phyloP scores from a whole-genome alignment of 2,113 vertebrate species.

The Mesoclemmys tuberculata region DNA sequence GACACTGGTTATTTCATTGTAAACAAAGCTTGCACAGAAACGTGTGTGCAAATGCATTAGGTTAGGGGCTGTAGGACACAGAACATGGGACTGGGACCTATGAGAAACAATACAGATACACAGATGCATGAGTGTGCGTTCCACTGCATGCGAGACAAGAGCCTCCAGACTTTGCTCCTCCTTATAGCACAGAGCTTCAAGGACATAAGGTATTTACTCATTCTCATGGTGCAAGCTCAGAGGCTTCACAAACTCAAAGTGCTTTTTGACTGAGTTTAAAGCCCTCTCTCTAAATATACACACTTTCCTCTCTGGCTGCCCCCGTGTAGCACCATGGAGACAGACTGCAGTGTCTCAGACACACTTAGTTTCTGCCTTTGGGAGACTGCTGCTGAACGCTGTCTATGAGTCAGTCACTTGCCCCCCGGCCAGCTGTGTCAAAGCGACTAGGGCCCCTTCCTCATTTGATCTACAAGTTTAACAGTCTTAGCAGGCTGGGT shows the following conservation, averaged over 20 bases:
- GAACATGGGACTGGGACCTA: accelerated
- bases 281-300: not conserved
- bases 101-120: not conserved
- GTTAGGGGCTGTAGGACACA: not conserved
- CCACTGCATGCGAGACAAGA: accelerated
- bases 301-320: not conserved
- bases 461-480: not conserved
- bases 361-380: not conserved
- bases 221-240: not conserved
- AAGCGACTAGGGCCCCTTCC: not conserved
- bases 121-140: not conserved
- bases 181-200: not conserved
- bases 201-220: not conserved
- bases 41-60: not conserved
- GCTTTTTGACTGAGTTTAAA: not conserved
- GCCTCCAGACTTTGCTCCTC: accelerated
- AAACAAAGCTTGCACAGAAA: not conserved
- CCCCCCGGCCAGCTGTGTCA: not conserved
- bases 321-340: not conserved
- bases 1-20: not conserved
- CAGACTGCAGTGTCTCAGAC: accelerated
- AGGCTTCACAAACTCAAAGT: accelerated
- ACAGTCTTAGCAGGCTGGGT: not conserved
- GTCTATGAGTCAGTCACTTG: not conserved
- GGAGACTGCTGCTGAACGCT: not conserved